Conservation (phyloP, 1,140 invertebrate species). For the Solenopsis fugax region DNA sequence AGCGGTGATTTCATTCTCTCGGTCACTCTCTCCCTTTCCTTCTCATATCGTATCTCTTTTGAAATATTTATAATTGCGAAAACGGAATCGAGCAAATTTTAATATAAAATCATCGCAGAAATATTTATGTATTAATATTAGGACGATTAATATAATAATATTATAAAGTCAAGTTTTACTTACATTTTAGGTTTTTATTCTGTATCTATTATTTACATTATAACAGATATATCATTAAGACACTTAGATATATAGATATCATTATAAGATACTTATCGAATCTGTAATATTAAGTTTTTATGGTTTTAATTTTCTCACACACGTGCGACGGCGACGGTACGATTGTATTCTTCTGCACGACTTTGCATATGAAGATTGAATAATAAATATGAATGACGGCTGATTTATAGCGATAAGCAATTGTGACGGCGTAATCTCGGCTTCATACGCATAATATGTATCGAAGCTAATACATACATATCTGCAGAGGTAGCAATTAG, state of each 20-base stretch:
- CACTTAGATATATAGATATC: background rate
- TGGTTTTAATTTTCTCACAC: background rate
- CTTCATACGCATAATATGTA: slow-evolving; percentile 58
- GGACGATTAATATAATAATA: background rate
- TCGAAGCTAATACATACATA: slow-evolving; percentile 60
- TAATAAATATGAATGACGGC: background rate
- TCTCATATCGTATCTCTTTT: background rate
- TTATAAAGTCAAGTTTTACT: background rate
- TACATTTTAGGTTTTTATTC: background rate
- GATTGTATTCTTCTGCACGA: background rate
- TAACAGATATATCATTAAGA: background rate
- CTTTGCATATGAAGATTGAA: slow-evolving; percentile 9
- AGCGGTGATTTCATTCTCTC: slow-evolving; percentile 20
- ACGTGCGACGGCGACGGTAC: background rate
- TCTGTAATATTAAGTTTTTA: background rate
- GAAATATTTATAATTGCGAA: background rate
- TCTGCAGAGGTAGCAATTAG: slow-evolving; percentile 61
- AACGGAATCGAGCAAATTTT: background rate
- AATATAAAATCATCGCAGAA: background rate
- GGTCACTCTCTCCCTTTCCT: background rate
- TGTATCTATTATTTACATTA: background rate
- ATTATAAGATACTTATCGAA: too few relatives aligned
- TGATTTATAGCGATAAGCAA: slow-evolving; percentile 29
- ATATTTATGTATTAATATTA: background rate
- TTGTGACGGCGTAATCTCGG: slow-evolving; percentile 44